These are phyloP conservation scores for Pectinophora gossypiella DNA, from an alignment of 1,140 invertebrate genomes.

Conservation along the genomic window DNA sequence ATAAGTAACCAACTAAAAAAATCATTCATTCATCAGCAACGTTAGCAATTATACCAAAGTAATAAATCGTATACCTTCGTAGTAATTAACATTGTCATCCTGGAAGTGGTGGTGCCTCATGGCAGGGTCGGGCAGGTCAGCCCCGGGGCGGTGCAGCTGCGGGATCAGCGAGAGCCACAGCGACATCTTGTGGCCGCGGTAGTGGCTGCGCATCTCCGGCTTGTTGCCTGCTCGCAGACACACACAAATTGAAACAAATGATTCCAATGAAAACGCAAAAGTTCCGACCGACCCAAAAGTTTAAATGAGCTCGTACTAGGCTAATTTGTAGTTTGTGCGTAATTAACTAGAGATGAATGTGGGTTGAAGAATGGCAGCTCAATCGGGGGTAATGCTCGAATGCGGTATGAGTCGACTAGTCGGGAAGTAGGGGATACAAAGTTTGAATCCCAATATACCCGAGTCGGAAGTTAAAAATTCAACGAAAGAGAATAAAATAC, in stretches of 20 bases:
- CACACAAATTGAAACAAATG: conserved; percentile 11
- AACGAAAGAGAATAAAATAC: no score
- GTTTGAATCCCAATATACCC: no score
- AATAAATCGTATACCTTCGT: conserved; percentile 41
- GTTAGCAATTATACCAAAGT: neutral
- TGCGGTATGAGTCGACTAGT: no score
- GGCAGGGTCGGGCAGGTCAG: conserved; percentile 73
- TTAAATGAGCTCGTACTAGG: conserved; percentile 18
- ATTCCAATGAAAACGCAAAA: conserved; percentile 10
- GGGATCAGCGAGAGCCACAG: conserved; percentile 94
- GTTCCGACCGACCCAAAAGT: conserved; percentile 24
- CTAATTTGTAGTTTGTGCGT: conserved; percentile 2
- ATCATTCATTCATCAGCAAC: neutral
- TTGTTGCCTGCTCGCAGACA: conserved; percentile 81
- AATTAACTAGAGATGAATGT: no score
- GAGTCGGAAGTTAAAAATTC: no score
- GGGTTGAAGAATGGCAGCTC: no score
- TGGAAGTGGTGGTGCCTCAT: conserved; percentile 89
- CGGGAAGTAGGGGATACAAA: no score
- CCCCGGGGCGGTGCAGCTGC: conserved; percentile 87
- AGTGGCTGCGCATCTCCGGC: conserved; percentile 88
- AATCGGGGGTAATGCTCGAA: no score
- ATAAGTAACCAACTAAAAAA: conserved; percentile 5
- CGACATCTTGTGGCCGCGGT: conserved; percentile 92
- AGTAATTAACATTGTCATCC: conserved; percentile 72